These are phyloP conservation scores for Sanderia malayensis DNA, from an alignment of 30 jellyfish, hydroid and myxozoan species.

Conservation along the genomic window DNA sequence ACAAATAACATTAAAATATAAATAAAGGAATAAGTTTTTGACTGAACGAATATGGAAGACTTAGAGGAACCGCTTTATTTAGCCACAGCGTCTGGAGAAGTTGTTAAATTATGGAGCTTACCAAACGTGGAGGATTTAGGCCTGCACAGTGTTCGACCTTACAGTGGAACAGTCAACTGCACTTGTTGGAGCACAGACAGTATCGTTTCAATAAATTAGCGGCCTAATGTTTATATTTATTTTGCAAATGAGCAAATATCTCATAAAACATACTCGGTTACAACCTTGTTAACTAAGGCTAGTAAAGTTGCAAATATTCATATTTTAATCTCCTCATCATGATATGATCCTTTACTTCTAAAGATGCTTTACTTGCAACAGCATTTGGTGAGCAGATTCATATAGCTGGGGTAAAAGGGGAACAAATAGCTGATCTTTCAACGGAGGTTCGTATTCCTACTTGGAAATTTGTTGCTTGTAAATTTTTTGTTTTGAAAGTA, in stretches of 20 bases:
- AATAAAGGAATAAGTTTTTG: too few relatives aligned
- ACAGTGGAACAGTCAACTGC: constrained; percentile 55
- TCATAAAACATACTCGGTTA: not conserved
- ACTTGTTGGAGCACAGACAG: constrained; percentile 83
- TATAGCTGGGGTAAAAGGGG: constrained; percentile 63
- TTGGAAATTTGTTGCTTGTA: too few relatives aligned
- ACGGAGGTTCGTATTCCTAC: constrained; percentile 50
- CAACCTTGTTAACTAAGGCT: too few relatives aligned
- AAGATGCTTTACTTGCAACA: constrained; percentile 71
- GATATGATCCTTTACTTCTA: too few relatives aligned
- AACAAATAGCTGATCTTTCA: constrained; percentile 45
- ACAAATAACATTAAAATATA: too few relatives aligned
- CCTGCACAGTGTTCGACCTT: constrained; percentile 53
- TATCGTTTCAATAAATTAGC: constrained; percentile 29
- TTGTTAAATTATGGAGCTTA: constrained; percentile 74
- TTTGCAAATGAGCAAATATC: not conserved
- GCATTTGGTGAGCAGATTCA: constrained; percentile 62
- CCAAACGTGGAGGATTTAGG: constrained; percentile 54
- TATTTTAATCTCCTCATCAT: too few relatives aligned
- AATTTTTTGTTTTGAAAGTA: too few relatives aligned
- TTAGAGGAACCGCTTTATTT: constrained; percentile 38
- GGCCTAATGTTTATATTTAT: not conserved
- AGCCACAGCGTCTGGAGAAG: constrained; percentile 87
- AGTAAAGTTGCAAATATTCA: too few relatives aligned
- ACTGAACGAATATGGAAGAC: constrained; percentile 20